Base-by-base conservation (phyloP, 92 coral and sea anemone species). In the Ricordea florida region DNA sequence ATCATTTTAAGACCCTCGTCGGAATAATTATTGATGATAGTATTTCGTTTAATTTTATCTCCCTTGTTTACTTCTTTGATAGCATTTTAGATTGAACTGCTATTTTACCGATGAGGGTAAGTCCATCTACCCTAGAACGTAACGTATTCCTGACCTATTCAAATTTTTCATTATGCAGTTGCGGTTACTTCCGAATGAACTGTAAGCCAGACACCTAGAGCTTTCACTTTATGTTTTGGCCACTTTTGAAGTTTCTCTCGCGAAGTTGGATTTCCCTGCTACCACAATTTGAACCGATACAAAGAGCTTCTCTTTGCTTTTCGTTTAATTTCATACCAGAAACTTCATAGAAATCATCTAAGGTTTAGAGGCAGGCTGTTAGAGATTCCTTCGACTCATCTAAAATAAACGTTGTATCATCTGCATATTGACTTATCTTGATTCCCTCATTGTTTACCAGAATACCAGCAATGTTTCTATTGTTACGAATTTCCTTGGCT, bases 121-220 rank as follows among this genome's bases (percentile, higher is more conserved):
- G 14, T 21, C 11, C 47, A 21, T 10, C 14, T 42, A 3, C 17
- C 47, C 47, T 14, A 21, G 17, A 42, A 6, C 47, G 14, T 42
- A 42, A 42, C 14, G 17, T 5, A 21, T 42, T 42, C 11, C 47
- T 4, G 11, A 42, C 16, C 47, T 42, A 14, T 14, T 42, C 47
- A 4, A 42, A 21, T 42, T 42, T 42, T 42, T 42, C 47, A 7
- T 42, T 13, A 13, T 44, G 7, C 16, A n/a, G n/a, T n/a, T n/a
- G 40, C 40, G 14, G 32, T 3, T 13, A 13, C 4, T 27, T 58
- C 10, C 5, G 61, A 22, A 1, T 37, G 15, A 15, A 43, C 25
- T n/a, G 73, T 69, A 10, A 80, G 10, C 50, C 62, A 56, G 9
- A 80, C 57, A 0, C 74, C 80, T 28, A 71, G 31, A 4, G 72